Percentiles rank a stretch among this genome's conserved stretches.
Conservation (phyloP, 1,140 invertebrate species). For the Pseudobourletiella spinata region DNA sequence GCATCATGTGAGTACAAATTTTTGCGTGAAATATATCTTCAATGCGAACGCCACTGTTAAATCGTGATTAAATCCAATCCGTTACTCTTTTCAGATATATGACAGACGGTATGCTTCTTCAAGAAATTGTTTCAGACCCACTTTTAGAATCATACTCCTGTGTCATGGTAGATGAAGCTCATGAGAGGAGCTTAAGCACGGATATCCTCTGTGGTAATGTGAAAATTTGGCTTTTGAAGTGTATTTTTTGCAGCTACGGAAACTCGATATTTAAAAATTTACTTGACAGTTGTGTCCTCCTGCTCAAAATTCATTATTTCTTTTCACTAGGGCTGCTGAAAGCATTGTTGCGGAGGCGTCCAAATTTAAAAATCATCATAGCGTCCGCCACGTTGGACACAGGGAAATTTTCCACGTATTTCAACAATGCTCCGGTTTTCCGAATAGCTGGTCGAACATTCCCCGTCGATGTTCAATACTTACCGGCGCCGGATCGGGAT, state of each 20-base stretch:
- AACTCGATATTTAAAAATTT: not conserved
- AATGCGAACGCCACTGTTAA: not conserved
- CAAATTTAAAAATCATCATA: constrained; percentile 56
- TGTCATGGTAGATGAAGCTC: constrained; percentile 68
- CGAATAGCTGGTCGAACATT: constrained; percentile 47
- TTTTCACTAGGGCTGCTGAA: constrained; percentile 42
- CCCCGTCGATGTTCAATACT: constrained; percentile 51
- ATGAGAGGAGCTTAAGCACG: constrained; percentile 58
- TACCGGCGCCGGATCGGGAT: not conserved
- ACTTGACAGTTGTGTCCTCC: not conserved
- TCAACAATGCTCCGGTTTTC: constrained; percentile 45
- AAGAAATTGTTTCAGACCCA: constrained; percentile 52
- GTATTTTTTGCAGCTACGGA: too few species aligned
- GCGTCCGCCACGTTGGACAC: constrained; percentile 82
- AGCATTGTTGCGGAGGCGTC: constrained; percentile 44
- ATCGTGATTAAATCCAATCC: not conserved
- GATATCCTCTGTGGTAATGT: constrained; percentile 56
- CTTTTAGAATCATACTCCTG: constrained; percentile 50
- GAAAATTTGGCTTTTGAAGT: not conserved
- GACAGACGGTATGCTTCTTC: constrained; percentile 49
- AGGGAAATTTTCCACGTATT: constrained; percentile 63
- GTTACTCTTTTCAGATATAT: constrained; percentile 7
- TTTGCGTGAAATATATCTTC: not conserved
- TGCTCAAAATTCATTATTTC: not conserved
- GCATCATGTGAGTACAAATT: constrained; percentile 1